These are phyloP conservation scores for Melanaphis sacchari DNA, from an alignment of 1,140 invertebrate species.

Conservation along the genomic window DNA sequence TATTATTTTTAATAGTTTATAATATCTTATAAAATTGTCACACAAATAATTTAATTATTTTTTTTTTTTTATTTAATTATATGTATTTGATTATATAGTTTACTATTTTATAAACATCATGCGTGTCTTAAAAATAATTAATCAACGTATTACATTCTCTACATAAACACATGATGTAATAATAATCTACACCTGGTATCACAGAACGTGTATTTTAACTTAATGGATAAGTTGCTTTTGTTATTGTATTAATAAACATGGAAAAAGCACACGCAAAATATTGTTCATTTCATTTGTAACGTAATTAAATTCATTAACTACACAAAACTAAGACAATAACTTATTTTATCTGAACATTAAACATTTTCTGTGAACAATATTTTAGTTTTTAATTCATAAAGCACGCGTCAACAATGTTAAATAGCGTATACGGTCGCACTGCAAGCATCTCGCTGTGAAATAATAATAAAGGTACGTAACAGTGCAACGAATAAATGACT, in stretches of 20 bases:
- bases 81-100: not conserved
- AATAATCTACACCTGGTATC: not conserved
- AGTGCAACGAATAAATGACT: not conserved
- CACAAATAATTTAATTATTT: not conserved
- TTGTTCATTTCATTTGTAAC: not conserved
- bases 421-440: not conserved
- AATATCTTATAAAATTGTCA: not conserved
- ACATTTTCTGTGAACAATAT: not conserved
- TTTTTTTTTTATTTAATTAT: not conserved
- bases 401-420: not conserved
- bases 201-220: not conserved
- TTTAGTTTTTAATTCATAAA: constrained; percentile 10
- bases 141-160: not conserved
- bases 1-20: accelerated
- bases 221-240: not conserved
- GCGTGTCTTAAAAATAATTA: not conserved
- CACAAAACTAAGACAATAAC: not conserved
- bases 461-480: not conserved
- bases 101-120: not conserved
- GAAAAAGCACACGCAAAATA: not conserved
- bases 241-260: constrained; percentile 6
- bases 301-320: not conserved
- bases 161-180: not conserved
- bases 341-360: not conserved
- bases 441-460: not conserved